Evolutionary conservation across 2,113 vertebrate species (phyloP).

Genomic region (Mesocricetus auratus): DNA sequence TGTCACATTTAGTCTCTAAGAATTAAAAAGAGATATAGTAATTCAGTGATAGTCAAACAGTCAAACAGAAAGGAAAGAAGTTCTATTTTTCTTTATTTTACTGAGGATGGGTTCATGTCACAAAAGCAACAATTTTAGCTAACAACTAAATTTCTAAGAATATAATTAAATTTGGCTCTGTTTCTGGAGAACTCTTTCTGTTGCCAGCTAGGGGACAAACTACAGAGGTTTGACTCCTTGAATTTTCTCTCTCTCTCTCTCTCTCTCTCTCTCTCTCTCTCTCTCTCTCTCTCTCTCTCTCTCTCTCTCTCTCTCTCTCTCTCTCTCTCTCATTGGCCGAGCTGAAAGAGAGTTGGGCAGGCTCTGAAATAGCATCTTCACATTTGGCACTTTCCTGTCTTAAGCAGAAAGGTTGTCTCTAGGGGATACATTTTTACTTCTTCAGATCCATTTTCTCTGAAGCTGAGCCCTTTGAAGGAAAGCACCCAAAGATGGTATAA

Average conservation of each 20-base stretch:
- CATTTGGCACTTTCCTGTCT: neutral
- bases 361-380: neutral
- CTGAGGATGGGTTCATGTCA: constrained; percentile 14
- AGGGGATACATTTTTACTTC: constrained; percentile 11
- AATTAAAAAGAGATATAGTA: neutral
- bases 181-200: neutral
- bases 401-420: neutral
- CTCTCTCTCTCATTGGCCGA: neutral
- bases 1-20: neutral
- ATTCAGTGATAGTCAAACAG: neutral
- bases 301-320: neutral
- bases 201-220: neutral
- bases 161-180: neutral
- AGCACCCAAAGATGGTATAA: neutral
- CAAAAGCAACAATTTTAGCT: constrained; percentile 25
- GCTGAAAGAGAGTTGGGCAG: neutral
- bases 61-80: neutral
- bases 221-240: neutral
- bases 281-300: neutral
- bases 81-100: neutral
- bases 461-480: constrained; percentile 41
- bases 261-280: neutral
- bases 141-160: neutral
- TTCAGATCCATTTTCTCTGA: constrained; percentile 27
- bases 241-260: constrained; percentile 29